phyloP scores from a whole-genome alignment of 2,113 vertebrate species.

The Girardinichthys multiradiatus region DNA sequence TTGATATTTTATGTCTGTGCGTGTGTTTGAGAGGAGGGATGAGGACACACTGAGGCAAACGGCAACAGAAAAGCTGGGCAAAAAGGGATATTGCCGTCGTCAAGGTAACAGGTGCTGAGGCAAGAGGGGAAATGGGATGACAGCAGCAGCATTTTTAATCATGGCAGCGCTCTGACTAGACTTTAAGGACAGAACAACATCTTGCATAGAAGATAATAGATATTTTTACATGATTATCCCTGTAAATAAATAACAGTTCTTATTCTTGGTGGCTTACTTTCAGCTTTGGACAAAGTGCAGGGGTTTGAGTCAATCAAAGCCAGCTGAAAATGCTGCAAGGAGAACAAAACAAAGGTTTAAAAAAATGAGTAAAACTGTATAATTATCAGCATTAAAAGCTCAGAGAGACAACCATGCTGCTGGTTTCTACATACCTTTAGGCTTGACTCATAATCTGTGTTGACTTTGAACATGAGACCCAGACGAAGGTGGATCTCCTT shows the following conservation, averaged over 20 bases:
- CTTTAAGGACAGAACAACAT: background rate
- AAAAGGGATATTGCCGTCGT: slow-evolving; percentile 57
- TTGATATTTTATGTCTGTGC: slow-evolving; percentile 44
- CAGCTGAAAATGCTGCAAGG: slow-evolving; percentile 98
- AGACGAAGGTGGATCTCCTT: slow-evolving; percentile 99
- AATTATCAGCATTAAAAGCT: background rate
- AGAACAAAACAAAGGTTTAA: background rate
- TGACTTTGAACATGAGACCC: slow-evolving; percentile 99
- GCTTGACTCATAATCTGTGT: slow-evolving; percentile 99
- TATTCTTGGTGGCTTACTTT: slow-evolving; percentile 88
- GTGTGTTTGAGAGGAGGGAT: slow-evolving; percentile 26
- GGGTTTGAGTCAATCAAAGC: slow-evolving; percentile 99
- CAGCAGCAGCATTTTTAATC: slow-evolving; percentile 54
- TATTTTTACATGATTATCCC: too few relatives aligned
- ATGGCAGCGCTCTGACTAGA: background rate
- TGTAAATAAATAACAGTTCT: too few relatives aligned
- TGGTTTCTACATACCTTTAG: slow-evolving; percentile 86
- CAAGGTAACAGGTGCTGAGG: slow-evolving; percentile 71
- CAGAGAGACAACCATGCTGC: background rate
- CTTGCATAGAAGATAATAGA: background rate
- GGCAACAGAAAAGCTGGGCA: slow-evolving; percentile 32
- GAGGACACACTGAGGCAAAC: slow-evolving; percentile 47
- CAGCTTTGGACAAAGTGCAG: slow-evolving; percentile 99
- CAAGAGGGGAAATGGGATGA: slow-evolving; percentile 35
- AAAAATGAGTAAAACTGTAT: background rate